These are phyloP conservation scores for Virgularia gustaviana DNA, from an alignment of 92 coral and sea anemone species.

Conservation along the genomic window DNA sequence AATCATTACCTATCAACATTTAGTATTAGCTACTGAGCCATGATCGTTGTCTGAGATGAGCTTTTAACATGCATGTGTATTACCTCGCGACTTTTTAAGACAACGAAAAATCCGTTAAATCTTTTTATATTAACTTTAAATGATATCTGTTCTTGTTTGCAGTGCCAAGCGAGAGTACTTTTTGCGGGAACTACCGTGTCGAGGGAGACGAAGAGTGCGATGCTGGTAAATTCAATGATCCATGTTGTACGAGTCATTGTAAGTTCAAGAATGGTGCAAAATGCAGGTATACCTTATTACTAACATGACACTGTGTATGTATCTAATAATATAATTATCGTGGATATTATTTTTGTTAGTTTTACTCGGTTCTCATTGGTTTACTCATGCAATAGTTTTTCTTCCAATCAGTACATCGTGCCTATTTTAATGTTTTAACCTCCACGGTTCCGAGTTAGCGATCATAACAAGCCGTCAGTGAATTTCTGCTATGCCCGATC, in stretches of 20 bases:
- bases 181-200: conserved; percentile 83
- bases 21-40: too few relatives aligned
- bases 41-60: too few relatives aligned
- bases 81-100: not conserved
- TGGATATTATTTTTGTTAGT: not conserved
- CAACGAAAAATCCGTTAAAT: not conserved
- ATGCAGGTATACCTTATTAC: conserved; percentile 65
- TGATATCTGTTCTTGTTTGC: not conserved
- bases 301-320: not conserved
- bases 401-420: too few relatives aligned
- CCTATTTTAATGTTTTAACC: too few relatives aligned
- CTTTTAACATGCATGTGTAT: not conserved
- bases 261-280: conserved; percentile 46
- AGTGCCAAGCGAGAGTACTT: conserved; percentile 64
- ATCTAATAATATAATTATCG: not conserved
- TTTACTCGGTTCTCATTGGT: too few relatives aligned
- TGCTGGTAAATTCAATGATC: conserved; percentile 60
- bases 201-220: conserved; percentile 84
- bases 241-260: conserved; percentile 64
- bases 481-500: too few relatives aligned
- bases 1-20: too few relatives aligned
- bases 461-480: too few relatives aligned
- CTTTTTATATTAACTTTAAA: not conserved
- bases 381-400: too few relatives aligned
- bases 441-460: too few relatives aligned